Percentiles rank a stretch among this genome's conserved stretches.
phyloP scores from a whole-genome alignment of 2,888 invertebrate species.

The Steinernema carpocapsae region DNA sequence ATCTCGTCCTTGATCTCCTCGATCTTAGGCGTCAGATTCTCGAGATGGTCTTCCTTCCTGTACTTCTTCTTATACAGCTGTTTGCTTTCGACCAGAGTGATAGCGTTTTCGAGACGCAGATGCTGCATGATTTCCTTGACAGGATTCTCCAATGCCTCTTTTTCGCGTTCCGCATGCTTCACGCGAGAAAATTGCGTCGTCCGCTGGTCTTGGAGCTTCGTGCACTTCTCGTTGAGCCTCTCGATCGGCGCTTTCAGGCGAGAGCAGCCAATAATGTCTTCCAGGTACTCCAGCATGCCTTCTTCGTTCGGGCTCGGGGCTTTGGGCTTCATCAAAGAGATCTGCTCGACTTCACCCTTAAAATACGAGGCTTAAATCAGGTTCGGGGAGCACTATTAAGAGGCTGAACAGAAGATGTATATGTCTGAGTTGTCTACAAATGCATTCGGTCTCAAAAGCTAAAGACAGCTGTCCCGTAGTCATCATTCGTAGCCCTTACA shows the following conservation, averaged over 20 bases:
- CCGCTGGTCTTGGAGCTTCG: constrained; percentile 29
- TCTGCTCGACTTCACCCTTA: constrained; percentile 97
- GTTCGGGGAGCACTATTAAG: too few relatives aligned
- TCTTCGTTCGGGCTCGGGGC: constrained; percentile 79
- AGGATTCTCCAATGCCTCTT: constrained; percentile 71
- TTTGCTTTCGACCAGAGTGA: constrained; percentile 77
- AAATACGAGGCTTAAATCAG: too few relatives aligned
- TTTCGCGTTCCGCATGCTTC: constrained; percentile 74
- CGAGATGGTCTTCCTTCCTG: neutral
- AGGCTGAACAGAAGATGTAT: too few relatives aligned
- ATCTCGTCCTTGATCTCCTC: constrained; percentile 25
- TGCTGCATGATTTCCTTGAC: constrained; percentile 73
- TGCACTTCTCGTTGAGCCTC: constrained; percentile 40
- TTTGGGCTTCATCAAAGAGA: constrained; percentile 98
- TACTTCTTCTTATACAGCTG: constrained; percentile 2
- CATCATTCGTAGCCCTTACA: too few relatives aligned
- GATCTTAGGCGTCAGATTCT: neutral
- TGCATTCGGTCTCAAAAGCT: too few relatives aligned
- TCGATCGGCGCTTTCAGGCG: constrained; percentile 79
- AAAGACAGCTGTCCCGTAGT: too few relatives aligned
- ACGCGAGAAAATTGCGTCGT: constrained; percentile 69
- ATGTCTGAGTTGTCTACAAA: too few relatives aligned
- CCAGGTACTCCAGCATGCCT: constrained; percentile 96
- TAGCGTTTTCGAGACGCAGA: constrained; percentile 82
- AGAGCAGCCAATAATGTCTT: constrained; percentile 90